Base-by-base conservation (phyloP, 2,888 invertebrate genomes). In the Ornithoptera alexandrae region DNA sequence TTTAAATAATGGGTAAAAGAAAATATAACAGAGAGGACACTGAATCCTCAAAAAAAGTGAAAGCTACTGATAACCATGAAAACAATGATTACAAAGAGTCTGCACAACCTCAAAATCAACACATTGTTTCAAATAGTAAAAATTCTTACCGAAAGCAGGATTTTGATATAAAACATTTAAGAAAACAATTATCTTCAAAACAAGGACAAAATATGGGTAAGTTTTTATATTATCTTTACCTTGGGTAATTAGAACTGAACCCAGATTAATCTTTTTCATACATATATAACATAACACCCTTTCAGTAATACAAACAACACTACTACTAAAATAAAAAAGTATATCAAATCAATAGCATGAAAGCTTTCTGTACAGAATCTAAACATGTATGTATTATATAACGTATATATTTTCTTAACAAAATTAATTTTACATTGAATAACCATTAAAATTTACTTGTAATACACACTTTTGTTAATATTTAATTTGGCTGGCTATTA, bases 151-250 rank as follows among this genome's bases (percentile, higher is more conserved):
- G 80, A 73, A 89, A 77, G 72, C 74, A 85, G 69, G 77, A 77
- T 75, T 95, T 95, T 78, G 94, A 94, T 80, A 88, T 94, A 70
- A 92, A 94, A 83, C 90, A 94, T 72, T 95, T 95, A 72, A 90
- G 95, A 0, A 93, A 92, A 75, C 94, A 94, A 73, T 78, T 95
- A 67, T 80, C 88, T 0, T 86, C 88, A 7, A 91, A 89, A 67
- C 89, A 88, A 62, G 93, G 93, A 18, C 94, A 94, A 77, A 90
- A 93, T 71, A 90, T 92, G 82, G 94, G 95, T 95, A 83, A 50
- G 65, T 58, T 46, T 69, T 56, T 10, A 42, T 30, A 61, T 6
- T 46, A 46, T 39, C 18, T 66, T 6, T 42, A 60, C 22, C 8
- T 56, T 50, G 10, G 18, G 53, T 2, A 22, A 57, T 58, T 53